Conservation (phyloP, 2,113 vertebrate genomes). For the Rattus norvegicus region DNA sequence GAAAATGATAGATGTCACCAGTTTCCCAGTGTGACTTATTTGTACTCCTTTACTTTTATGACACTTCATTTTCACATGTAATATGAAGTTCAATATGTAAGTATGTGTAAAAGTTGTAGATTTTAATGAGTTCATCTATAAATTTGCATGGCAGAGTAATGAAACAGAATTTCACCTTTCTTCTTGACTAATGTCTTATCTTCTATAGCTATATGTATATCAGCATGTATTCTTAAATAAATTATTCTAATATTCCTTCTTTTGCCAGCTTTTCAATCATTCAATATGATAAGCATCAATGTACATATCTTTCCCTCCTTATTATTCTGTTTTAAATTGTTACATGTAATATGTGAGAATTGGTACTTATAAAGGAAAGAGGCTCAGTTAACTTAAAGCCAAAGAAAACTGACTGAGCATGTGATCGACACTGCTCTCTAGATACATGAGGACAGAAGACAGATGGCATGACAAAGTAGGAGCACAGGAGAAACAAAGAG, state of each 20-base stretch:
- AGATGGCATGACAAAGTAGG: not conserved
- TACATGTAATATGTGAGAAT: not conserved
- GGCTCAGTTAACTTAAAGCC: not conserved
- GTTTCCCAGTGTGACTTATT: not conserved
- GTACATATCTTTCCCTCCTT: not conserved
- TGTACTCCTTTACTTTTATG: not conserved
- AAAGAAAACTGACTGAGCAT: not conserved
- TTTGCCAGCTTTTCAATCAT: not conserved
- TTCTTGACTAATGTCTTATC: not conserved
- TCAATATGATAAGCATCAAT: not conserved
- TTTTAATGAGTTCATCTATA: not conserved
- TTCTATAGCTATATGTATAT: not conserved
- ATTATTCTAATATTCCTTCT: not conserved
- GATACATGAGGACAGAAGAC: not conserved
- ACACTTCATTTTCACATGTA: not conserved
- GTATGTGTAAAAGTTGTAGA: not conserved
- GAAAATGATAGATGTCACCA: not conserved
- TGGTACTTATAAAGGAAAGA: not conserved
- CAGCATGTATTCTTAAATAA: not conserved
- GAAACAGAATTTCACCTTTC: constrained; percentile 4
- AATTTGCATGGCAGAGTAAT: not conserved
- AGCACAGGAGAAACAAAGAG: not conserved
- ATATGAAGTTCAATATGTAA: not conserved
- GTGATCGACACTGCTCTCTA: not conserved
- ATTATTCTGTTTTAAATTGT: not conserved